phyloP scores from a whole-genome alignment of 2,113 vertebrate species.

The Mesitornis unicolor region DNA sequence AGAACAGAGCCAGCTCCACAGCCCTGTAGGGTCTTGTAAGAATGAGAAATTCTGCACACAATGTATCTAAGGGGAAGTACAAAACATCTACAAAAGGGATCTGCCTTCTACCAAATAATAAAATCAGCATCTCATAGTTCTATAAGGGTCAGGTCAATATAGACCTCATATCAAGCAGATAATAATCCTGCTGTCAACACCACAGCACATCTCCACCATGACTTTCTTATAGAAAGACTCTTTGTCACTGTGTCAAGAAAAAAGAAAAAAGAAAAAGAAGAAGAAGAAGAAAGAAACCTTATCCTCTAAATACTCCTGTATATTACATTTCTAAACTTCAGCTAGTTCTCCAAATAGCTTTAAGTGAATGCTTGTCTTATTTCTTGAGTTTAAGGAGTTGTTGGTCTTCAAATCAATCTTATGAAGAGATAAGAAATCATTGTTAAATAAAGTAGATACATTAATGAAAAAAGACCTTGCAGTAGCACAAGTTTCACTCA shows the following conservation, averaged over 20 bases:
- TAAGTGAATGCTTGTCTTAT: background rate
- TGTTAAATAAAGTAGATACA: background rate
- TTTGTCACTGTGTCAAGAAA: background rate
- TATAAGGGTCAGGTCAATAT: background rate
- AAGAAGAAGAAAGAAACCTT: rapidly evolving
- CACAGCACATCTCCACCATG: background rate
- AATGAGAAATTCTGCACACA: background rate
- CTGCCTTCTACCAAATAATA: background rate
- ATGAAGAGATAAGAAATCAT: background rate
- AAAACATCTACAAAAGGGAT: background rate
- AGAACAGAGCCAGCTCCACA: background rate
- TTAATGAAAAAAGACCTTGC: conserved; percentile 26
- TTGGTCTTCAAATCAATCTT: conserved; percentile 15
- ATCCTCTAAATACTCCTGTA: background rate
- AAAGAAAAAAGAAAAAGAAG: background rate
- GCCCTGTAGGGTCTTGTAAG: background rate
- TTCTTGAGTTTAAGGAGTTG: background rate
- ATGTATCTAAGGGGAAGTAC: background rate
- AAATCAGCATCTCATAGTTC: background rate
- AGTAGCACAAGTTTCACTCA: background rate
- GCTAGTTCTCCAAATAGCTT: background rate
- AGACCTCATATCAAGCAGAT: background rate
- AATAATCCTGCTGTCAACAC: background rate
- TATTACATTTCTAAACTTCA: background rate
- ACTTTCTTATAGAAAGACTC: background rate